Base-by-base conservation (phyloP, 2,888 invertebrate genomes). In the Mystacides longicornis region DNA sequence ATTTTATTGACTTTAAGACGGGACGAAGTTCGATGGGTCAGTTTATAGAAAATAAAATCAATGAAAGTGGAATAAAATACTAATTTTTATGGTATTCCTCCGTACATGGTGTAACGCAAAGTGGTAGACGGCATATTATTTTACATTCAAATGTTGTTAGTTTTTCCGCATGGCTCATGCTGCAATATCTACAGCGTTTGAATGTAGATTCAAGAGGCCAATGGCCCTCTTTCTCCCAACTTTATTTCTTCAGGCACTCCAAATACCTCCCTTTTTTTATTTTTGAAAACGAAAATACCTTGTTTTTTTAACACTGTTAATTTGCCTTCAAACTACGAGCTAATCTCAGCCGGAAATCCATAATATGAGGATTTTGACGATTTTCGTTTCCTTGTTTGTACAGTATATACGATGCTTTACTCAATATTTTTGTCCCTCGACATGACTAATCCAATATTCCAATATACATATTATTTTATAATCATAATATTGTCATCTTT, bases 101-200 rank as follows among this genome's bases (percentile, higher is more conserved):
- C 55, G 60, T 59, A 54, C 61, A 60, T 19, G 60, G 58, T 46
- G 50, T 49, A 19, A 55, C 20, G 19, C 59, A 62, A 18, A 58
- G 55, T 50, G 61, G 9, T 42, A 62, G 61, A 18, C 59, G 62
- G 55, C 60, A 60, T 50, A 59, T n/a, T n/a, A n/a, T 60, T 57
- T 58, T 48, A 55, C 62, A 62, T 51, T 45, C n/a, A 33, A 43
- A 59, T 58, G 60, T 62, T 54, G 61, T 62, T 23, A 59, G 57
- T 18, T 62, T 62, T 59, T 62, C 58, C 31, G 56, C 46, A 52
- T 60, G 59, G n/a, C 56, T 23, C 22, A 55, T 60, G 23, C 55
- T 58, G 48, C 60, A 60, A 46, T 58, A 59, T 23, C 63, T 46
- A 57, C 60, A 60, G 3, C 60, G 33, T 37, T 55, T 58, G 46